phyloP scores from a whole-genome alignment of 2,113 vertebrate genomes.

The Catharus fuscescens region DNA sequence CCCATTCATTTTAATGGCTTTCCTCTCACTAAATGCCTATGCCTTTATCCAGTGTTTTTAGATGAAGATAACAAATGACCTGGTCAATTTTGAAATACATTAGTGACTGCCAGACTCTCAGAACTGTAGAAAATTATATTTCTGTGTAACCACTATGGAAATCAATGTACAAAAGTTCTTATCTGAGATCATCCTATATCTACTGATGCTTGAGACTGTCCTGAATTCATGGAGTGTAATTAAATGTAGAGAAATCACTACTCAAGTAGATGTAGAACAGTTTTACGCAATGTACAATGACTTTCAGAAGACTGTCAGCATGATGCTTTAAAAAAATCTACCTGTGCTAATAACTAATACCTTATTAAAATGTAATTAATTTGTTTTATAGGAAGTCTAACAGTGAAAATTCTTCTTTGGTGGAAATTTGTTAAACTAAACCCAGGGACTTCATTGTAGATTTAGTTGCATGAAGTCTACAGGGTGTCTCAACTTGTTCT shows the following conservation, averaged over 20 bases:
- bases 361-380: not conserved
- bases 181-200: not conserved
- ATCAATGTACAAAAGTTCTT: not conserved
- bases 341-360: not conserved
- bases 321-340: not conserved
- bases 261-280: not conserved
- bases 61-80: not conserved
- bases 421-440: not conserved
- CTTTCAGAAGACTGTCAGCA: not conserved
- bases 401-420: not conserved
- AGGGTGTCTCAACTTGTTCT: slow-evolving; percentile 37
- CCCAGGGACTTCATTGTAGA: not conserved
- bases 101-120: not conserved
- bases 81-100: not conserved
- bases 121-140: not conserved
- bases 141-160: not conserved
- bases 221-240: not conserved
- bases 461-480: not conserved
- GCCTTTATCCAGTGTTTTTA: not conserved
- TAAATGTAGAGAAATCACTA: not conserved
- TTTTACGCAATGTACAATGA: not conserved
- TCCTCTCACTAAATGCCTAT: slow-evolving; percentile 11
- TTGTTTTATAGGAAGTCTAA: not conserved
- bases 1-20: slow-evolving; percentile 6
- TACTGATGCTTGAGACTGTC: not conserved